A percentile compares a stretch with the other conserved stretches of the same genome.
phyloP scores from a whole-genome alignment of 2,797 vertebrate species.

The Syndactyla subalaris region DNA sequence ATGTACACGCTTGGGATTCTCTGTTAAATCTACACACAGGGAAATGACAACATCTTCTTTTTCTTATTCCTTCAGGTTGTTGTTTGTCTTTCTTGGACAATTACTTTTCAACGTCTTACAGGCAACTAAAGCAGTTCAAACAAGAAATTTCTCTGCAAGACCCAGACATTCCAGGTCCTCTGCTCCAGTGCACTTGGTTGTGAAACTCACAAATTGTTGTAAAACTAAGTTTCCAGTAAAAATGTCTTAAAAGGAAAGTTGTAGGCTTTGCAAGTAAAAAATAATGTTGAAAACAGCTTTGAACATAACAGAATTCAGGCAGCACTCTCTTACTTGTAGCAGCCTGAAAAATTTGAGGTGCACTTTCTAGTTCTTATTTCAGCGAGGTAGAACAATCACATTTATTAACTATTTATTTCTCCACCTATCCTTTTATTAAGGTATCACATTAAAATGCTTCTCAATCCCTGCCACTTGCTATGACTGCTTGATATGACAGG shows the following conservation, averaged over 20 bases:
- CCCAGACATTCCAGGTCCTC: background rate
- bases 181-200: background rate
- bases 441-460: background rate
- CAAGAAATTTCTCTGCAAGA: background rate
- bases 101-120: background rate
- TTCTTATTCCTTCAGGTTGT: background rate
- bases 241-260: background rate
- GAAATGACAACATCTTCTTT: background rate
- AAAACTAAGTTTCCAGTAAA: background rate
- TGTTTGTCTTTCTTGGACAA: background rate
- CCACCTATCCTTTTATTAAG: background rate
- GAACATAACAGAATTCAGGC: background rate
- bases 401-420: slow-evolving; percentile 1
- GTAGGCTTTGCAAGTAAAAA: background rate
- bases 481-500: background rate
- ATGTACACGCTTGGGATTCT: background rate
- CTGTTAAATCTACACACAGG: background rate
- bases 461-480: background rate
- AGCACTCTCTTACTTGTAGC: background rate
- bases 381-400: background rate
- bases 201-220: background rate
- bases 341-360: background rate
- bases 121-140: background rate
- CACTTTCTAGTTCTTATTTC: background rate
- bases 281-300: background rate